Base-by-base conservation (phyloP, 2,888 invertebrate species). In the Lasioglossum marginatum region DNA sequence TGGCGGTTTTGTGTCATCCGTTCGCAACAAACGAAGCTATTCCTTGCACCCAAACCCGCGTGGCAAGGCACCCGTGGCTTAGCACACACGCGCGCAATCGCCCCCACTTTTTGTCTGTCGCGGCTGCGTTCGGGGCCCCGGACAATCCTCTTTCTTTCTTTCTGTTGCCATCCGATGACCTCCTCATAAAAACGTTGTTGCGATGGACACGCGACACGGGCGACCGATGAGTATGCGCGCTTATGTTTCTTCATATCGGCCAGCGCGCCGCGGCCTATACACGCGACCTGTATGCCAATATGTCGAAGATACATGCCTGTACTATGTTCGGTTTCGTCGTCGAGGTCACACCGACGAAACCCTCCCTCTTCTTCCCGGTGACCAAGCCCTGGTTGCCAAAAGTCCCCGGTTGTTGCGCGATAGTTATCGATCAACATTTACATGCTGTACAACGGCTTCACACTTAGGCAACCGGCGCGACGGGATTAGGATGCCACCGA, bases 161-260 rank as follows among this genome's bases (percentile, higher is more conserved):
- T 80, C 84, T 79, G 81, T 68, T 70, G 40, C 73, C 68, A 83
- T 75, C 63, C 84, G 83, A 87, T 91, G 93, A 92, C 93, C 93
- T 92, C 92, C 93, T 91, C 92, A 91, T 92, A 92, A 93, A 85
- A 93, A 85, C 86, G 52, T 52, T 52, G 87, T 92, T 86, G 83
- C 89, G 83, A 87, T 81, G 80, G 45, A 79, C 70, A 76, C 34
- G 75, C 82, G 76, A 37, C 73, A 77, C 68, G 52, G 68, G 75
- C 77, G 40, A 48, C n/a, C 78, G 74, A 79, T 83, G 83, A 80
- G 82, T 82, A 84, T 76, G 79, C 83, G 48, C 81, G 87, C 73
- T 82, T 91, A 89, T 90, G 88, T 93, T 93, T 92, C 93, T 93
- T 93, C 93, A 93, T 92, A 93, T 91, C 88, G 87, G 48, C 80